A percentile compares a stretch with the other conserved stretches of the same genome.
These are phyloP conservation scores for Prionailurus viverrinus DNA, from an alignment of 2,113 vertebrate species.

Conservation along the genomic window DNA sequence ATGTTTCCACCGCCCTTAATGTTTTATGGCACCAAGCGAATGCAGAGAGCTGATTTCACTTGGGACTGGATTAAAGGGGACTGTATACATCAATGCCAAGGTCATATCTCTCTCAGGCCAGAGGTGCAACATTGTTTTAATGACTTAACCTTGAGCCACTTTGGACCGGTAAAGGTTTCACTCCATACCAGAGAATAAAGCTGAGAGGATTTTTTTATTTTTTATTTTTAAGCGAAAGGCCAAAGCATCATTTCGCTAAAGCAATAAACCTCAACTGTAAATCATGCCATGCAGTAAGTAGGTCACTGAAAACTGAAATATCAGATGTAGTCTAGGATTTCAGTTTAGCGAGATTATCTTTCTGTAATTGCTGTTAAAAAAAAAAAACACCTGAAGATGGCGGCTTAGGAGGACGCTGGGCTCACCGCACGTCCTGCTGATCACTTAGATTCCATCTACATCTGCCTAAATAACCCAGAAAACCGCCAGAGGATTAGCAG, in stretches of 20 bases:
- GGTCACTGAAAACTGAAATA: conserved; percentile 78
- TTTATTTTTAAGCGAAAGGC: neutral
- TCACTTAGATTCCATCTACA: too few relatives aligned
- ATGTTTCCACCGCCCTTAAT: neutral
- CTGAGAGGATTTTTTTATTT: neutral
- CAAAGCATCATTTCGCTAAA: conserved; percentile 55
- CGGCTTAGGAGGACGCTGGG: too few relatives aligned
- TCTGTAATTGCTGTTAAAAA: conserved; percentile 57
- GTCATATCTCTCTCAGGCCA: neutral
- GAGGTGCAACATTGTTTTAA: neutral
- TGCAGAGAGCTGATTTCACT: neutral
- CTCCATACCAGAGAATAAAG: neutral
- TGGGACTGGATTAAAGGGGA: neutral
- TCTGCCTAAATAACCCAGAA: too few relatives aligned
- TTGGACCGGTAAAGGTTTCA: neutral
- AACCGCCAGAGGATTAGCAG: too few relatives aligned
- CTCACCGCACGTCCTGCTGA: too few relatives aligned
- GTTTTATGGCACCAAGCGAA: neutral
- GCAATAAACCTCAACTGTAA: conserved; percentile 57
- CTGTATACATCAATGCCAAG: neutral
- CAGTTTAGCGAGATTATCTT: conserved; percentile 76
- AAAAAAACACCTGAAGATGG: too few relatives aligned
- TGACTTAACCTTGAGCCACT: neutral
- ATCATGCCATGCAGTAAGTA: conserved; percentile 63
- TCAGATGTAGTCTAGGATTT: conserved; percentile 73